Conservation (phyloP, 1,140 invertebrate genomes). For the Piezodorus guildinii region DNA sequence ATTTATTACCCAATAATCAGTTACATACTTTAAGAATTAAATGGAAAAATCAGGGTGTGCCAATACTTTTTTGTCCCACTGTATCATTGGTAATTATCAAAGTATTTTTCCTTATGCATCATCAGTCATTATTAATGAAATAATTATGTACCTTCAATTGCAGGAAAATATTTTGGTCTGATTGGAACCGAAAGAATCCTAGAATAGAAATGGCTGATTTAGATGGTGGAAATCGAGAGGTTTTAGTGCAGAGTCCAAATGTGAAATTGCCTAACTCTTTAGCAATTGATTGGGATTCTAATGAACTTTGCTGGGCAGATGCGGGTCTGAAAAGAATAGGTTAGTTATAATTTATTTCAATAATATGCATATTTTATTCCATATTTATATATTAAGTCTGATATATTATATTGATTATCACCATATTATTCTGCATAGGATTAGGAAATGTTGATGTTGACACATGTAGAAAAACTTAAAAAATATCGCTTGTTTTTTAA, state of each 20-base stretch:
- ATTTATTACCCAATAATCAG: too few relatives aligned
- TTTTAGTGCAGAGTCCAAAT: constrained; percentile 46
- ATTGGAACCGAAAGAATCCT: constrained; percentile 84
- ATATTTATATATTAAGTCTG: background rate
- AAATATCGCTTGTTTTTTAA: too few relatives aligned
- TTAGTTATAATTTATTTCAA: background rate
- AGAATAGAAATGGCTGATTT: constrained; percentile 90
- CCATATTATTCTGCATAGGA: background rate
- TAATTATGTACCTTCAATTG: constrained; percentile 21
- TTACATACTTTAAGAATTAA: too few relatives aligned
- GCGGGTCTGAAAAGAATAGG: constrained; percentile 67
- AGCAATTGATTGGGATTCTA: constrained; percentile 69
- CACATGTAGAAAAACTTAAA: too few relatives aligned
- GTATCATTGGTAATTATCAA: too few relatives aligned
- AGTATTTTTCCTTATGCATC: too few relatives aligned
- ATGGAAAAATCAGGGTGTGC: too few relatives aligned
- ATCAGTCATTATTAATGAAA: too few relatives aligned
- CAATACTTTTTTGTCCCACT: too few relatives aligned
- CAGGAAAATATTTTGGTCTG: constrained; percentile 93
- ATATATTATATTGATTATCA: background rate
- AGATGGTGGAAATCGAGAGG: constrained; percentile 74
- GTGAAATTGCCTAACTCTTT: constrained; percentile 68
- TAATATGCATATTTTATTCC: background rate
- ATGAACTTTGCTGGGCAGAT: constrained; percentile 89
- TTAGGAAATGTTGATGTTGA: background rate